phyloP scores from a whole-genome alignment of 53 echinoderm and acorn worm species.

The Pentamera pediparva region DNA sequence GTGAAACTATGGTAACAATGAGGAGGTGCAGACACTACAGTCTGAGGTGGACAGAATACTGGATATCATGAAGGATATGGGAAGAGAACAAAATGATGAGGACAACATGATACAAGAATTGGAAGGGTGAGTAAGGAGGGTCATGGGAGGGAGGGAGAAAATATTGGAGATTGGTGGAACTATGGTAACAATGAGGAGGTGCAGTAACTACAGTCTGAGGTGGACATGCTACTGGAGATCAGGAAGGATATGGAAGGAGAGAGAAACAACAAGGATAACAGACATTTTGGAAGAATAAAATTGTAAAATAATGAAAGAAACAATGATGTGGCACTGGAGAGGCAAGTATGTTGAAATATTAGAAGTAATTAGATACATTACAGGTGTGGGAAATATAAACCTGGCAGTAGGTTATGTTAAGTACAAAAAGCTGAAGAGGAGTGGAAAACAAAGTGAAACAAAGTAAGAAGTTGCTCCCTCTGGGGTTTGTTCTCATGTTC shows the following conservation, averaged over 20 bases:
- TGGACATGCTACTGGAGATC: slow-evolving; percentile 93
- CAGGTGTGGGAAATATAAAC: no score
- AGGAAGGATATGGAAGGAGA: slow-evolving; percentile 98
- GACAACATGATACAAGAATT: slow-evolving; percentile 76
- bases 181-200: slow-evolving; percentile 56
- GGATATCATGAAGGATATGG: slow-evolving; percentile 97
- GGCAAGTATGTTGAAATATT: no score
- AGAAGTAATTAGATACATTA: no score
- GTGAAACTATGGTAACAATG: no score
- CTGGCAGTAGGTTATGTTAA: no score
- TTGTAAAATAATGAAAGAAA: no score
- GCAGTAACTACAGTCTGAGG: slow-evolving; percentile 83
- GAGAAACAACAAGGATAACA: slow-evolving; percentile 90
- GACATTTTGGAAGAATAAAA: no score
- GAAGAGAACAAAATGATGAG: slow-evolving; percentile 90
- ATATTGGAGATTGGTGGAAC: no score
- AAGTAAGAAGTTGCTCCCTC: no score
- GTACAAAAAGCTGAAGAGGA: no score
- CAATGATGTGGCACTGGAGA: no score
- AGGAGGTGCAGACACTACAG: slow-evolving; percentile 78
- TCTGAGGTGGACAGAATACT: slow-evolving; percentile 93
- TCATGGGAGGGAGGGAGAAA: background rate
- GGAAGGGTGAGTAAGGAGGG: slow-evolving; percentile 56
- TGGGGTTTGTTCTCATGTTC: background rate
- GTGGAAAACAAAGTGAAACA: no score